Evolutionary conservation across 2,888 invertebrate species (phyloP).

Genomic region (Caenorhabditis auriculariae): DNA sequence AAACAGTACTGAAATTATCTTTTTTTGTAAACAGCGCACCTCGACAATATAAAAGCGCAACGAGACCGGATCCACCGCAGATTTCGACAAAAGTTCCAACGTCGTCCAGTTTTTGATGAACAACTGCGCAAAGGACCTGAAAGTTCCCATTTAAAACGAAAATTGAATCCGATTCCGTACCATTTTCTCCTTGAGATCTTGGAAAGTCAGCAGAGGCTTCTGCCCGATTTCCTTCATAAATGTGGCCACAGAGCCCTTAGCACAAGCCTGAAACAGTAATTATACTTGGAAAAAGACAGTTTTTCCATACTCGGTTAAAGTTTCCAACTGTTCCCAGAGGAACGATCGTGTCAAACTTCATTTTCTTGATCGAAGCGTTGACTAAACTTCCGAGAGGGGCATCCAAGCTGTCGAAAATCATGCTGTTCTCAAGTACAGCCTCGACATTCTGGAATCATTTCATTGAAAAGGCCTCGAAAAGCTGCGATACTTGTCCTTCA

Average conservation of each 20-base stretch:
- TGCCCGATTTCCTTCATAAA: conserved; percentile 1
- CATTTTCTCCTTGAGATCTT: conserved; percentile 14
- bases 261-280: neutral
- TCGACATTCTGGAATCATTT: conserved; percentile 4
- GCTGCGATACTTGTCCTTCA: too few relatives aligned
- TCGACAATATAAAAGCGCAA: too few relatives aligned
- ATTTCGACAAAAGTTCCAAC: conserved; percentile 31
- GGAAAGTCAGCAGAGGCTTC: conserved; percentile 12
- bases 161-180: neutral
- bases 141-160: neutral
- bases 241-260: conserved; percentile 10
- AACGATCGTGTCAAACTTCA: conserved; percentile 9
- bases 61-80: conserved; percentile 36
- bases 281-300: conserved; percentile 7
- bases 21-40: too few relatives aligned
- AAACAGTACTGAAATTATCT: too few relatives aligned
- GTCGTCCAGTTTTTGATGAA: conserved; percentile 23
- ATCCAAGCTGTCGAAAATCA: conserved; percentile 26
- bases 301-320: conserved; percentile 23
- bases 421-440: conserved; percentile 15
- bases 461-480: too few relatives aligned
- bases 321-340: conserved; percentile 24
- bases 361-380: too few relatives aligned
- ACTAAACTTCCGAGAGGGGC: conserved; percentile 23
- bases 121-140: conserved; percentile 33